phyloP scores from a whole-genome alignment of 1,140 invertebrate species.

The Solenopsis invicta region DNA sequence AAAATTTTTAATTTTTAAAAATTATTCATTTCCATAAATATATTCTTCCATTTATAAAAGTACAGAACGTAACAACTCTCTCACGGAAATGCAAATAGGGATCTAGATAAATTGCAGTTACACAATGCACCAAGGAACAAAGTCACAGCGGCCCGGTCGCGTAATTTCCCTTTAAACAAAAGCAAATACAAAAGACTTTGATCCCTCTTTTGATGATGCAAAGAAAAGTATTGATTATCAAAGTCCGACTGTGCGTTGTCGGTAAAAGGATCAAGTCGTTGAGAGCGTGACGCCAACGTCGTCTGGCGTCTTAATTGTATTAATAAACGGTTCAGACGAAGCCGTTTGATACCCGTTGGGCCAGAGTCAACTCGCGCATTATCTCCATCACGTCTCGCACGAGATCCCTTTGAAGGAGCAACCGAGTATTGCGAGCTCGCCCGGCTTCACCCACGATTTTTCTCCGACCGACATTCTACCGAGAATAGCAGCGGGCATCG shows the following conservation, averaged over 20 bases:
- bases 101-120: neutral
- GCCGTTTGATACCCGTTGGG: slow-evolving; percentile 62
- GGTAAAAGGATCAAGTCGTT: slow-evolving; percentile 73
- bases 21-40: neutral
- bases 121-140: neutral
- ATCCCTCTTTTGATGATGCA: neutral
- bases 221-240: slow-evolving; percentile 21
- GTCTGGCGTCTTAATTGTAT: slow-evolving; percentile 81
- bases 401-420: slow-evolving; percentile 13
- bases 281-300: slow-evolving; percentile 73
- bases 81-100: neutral
- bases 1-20: neutral
- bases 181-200: slow-evolving; percentile 3
- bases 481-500: slow-evolving; percentile 49
- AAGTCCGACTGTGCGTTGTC: slow-evolving; percentile 29
- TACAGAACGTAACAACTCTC: neutral
- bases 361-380: slow-evolving; percentile 56
- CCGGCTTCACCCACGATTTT: slow-evolving; percentile 50
- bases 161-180: slow-evolving; percentile 3
- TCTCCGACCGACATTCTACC: slow-evolving; percentile 35
- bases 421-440: slow-evolving; percentile 48
- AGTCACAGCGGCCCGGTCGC: neutral
- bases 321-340: slow-evolving; percentile 74
- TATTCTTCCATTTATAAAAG: slow-evolving; percentile 12
- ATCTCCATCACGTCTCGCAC: slow-evolving; percentile 54